Conservation (phyloP, 2,797 vertebrate genomes). For the Peromyscus eremicus region DNA sequence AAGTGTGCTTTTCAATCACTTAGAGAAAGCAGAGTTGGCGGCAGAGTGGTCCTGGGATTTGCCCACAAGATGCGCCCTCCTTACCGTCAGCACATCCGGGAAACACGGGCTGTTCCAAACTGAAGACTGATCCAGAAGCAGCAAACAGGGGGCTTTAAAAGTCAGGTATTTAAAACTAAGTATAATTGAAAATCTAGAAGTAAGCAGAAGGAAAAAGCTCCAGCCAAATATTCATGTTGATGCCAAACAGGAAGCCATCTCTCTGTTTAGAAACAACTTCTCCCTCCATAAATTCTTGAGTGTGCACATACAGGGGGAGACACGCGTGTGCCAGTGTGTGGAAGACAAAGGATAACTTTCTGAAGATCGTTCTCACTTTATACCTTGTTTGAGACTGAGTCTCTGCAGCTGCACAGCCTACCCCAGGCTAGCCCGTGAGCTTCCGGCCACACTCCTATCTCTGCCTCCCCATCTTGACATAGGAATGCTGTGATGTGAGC, state of each 20-base stretch:
- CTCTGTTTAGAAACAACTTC: neutral
- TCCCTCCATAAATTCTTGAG: neutral
- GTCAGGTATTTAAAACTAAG: neutral
- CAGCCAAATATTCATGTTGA: neutral
- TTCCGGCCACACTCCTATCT: neutral
- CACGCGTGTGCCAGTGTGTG: neutral
- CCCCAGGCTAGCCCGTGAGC: neutral
- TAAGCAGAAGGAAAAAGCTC: neutral
- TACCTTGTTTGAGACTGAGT: neutral
- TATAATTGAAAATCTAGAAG: constrained; percentile 27
- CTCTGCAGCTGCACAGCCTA: neutral
- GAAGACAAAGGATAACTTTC: neutral
- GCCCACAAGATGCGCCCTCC: neutral
- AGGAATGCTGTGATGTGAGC: neutral
- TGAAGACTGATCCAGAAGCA: neutral
- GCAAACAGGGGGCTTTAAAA: neutral
- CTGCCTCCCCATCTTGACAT: too few species aligned
- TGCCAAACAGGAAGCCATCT: neutral
- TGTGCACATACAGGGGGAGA: too few species aligned
- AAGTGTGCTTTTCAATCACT: constrained; percentile 74
- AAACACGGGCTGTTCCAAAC: neutral
- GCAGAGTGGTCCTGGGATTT: neutral
- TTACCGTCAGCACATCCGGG: neutral
- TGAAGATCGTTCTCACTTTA: neutral
- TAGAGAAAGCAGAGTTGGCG: constrained; percentile 29